phyloP scores from a whole-genome alignment of 2,113 vertebrate genomes.

The Anthoscopus minutus region DNA sequence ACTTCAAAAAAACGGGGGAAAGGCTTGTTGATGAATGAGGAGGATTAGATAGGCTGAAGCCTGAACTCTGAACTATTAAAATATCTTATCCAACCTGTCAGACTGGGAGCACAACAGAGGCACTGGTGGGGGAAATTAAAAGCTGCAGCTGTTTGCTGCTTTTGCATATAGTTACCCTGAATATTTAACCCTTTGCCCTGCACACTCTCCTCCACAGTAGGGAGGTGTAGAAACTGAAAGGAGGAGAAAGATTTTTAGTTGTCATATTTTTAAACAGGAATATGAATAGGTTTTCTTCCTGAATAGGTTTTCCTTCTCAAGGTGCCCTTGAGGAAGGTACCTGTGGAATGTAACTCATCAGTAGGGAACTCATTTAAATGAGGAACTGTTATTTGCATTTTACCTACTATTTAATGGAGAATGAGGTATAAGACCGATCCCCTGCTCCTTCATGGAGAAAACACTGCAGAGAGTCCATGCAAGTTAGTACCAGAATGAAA shows the following conservation, averaged over 20 bases:
- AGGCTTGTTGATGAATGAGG: not conserved
- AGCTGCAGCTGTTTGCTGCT: not conserved
- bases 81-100: conserved; percentile 13
- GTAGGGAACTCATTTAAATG: not conserved
- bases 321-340: not conserved
- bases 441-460: not conserved
- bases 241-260: not conserved
- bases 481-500: not conserved
- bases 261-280: not conserved
- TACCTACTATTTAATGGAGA: not conserved
- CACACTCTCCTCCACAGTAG: not conserved
- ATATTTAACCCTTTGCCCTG: not conserved
- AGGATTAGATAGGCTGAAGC: not conserved
- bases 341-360: not conserved
- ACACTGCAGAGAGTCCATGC: not conserved
- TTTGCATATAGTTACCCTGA: not conserved
- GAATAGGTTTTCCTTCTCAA: not conserved
- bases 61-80: conserved; percentile 11
- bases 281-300: not conserved
- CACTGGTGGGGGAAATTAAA: not conserved
- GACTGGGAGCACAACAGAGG: not conserved
- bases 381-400: not conserved
- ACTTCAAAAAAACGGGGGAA: not conserved
- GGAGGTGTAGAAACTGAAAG: not conserved
- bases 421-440: not conserved